These are phyloP conservation scores for Ascidia mentula DNA, from an alignment of 23 tunicate genomes.

Conservation along the genomic window DNA sequence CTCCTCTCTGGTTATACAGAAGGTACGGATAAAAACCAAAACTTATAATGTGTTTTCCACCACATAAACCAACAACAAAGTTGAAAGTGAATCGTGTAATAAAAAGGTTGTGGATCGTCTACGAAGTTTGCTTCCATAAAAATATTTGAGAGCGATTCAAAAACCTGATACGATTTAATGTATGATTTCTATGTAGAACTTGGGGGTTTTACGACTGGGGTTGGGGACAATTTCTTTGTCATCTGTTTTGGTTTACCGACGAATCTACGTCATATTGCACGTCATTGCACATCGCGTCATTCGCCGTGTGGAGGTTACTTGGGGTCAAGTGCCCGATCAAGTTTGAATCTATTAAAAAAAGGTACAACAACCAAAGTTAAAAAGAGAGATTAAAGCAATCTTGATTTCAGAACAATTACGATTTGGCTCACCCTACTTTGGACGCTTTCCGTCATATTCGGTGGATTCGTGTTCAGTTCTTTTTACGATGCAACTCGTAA, in stretches of 20 bases:
- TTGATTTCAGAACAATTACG: conserved; percentile 13
- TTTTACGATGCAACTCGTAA: conserved; percentile 32
- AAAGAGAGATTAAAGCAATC: background rate
- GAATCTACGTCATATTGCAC: conserved; percentile 61
- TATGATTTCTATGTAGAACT: conserved; percentile 22
- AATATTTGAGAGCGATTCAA: too few relatives aligned
- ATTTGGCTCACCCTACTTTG: conserved; percentile 13
- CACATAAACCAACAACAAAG: background rate
- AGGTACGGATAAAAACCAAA: conserved; percentile 28
- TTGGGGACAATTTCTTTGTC: conserved; percentile 64
- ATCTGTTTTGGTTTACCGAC: conserved; percentile 50
- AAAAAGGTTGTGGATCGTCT: background rate
- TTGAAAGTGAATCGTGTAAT: background rate
- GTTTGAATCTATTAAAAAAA: conserved; percentile 14
- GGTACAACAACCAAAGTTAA: conserved; percentile 1
- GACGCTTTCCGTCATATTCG: conserved; percentile 29
- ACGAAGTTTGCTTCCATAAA: too few relatives aligned
- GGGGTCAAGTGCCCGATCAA: conserved; percentile 50
- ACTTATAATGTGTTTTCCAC: background rate
- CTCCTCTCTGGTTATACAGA: conserved; percentile 56
- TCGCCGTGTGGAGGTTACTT: conserved; percentile 51
- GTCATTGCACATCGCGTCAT: conserved; percentile 50
- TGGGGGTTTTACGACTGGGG: conserved; percentile 54
- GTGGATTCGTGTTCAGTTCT: conserved; percentile 37
- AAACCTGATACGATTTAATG: background rate